phyloP scores from a whole-genome alignment of 2,113 vertebrate species.

The Pycnonotus jocosus region DNA sequence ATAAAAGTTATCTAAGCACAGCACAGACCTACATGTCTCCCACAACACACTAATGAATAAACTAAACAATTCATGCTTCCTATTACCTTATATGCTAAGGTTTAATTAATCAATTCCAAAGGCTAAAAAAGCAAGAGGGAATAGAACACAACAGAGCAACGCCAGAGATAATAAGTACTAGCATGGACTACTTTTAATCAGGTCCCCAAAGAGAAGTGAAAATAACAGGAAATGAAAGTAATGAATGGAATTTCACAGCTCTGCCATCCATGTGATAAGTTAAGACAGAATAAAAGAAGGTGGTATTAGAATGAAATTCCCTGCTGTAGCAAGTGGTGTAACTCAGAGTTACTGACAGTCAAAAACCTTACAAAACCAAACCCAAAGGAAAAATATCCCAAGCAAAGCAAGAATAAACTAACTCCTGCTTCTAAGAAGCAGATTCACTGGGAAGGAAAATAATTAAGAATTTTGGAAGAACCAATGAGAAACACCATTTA shows the following conservation, averaged over 20 bases:
- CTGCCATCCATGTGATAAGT: background rate
- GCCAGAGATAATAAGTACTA: background rate
- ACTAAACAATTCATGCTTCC: background rate
- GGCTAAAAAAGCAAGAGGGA: constrained; percentile 33
- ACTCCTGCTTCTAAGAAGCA: background rate
- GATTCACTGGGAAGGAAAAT: background rate
- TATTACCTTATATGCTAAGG: background rate
- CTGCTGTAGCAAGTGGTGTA: background rate
- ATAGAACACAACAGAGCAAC: constrained; percentile 1
- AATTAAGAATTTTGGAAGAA: background rate
- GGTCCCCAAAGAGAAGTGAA: constrained; percentile 5
- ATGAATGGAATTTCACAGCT: background rate
- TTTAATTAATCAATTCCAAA: constrained; percentile 47
- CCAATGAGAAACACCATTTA: background rate
- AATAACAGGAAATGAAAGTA: constrained; percentile 19
- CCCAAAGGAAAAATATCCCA: background rate
- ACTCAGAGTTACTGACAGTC: background rate
- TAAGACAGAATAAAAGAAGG: background rate
- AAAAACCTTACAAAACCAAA: background rate
- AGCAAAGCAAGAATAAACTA: background rate
- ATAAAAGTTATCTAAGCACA: background rate
- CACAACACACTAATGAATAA: constrained; percentile 8
- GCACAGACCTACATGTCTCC: background rate
- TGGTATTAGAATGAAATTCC: background rate
- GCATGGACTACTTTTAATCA: constrained; percentile 34